Conservation (phyloP, 1,140 invertebrate species). For the Phthorimaea operculella region DNA sequence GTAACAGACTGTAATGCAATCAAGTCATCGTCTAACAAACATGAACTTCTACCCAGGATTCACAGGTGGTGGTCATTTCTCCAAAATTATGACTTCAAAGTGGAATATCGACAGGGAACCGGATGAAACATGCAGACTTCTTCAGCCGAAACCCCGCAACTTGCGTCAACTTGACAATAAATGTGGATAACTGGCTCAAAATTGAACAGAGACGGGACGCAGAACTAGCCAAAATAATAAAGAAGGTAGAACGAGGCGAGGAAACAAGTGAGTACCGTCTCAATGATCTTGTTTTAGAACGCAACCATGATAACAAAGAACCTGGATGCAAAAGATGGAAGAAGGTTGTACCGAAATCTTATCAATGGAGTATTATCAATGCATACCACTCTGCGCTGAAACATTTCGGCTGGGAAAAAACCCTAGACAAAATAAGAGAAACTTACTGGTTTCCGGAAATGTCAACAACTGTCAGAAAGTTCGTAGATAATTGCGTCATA, state of each 20-base stretch:
- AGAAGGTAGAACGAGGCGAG: constrained; percentile 9
- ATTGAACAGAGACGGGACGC: constrained; percentile 17
- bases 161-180: constrained; percentile 12
- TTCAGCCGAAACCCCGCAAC: constrained; percentile 8
- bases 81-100: constrained; percentile 28
- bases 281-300: background rate
- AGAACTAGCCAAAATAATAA: constrained; percentile 11
- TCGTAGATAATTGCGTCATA: constrained; percentile 10
- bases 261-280: constrained; percentile 9
- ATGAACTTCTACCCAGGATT: constrained; percentile 24
- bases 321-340: constrained; percentile 6
- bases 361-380: constrained; percentile 17
- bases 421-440: constrained; percentile 6
- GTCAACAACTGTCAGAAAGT: constrained; percentile 4
- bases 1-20: constrained; percentile 23
- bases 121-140: constrained; percentile 12
- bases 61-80: constrained; percentile 33
- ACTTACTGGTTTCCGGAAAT: constrained; percentile 10
- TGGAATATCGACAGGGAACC: constrained; percentile 9
- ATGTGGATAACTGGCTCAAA: constrained; percentile 12
- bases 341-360: constrained; percentile 11
- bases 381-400: constrained; percentile 14
- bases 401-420: constrained; percentile 23
- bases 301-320: background rate
- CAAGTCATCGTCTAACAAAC: constrained; percentile 23